Percentiles rank a stretch among this genome's conserved stretches.
phyloP scores from a whole-genome alignment of 1,140 invertebrate species.

The Saccostrea cuccullata region DNA sequence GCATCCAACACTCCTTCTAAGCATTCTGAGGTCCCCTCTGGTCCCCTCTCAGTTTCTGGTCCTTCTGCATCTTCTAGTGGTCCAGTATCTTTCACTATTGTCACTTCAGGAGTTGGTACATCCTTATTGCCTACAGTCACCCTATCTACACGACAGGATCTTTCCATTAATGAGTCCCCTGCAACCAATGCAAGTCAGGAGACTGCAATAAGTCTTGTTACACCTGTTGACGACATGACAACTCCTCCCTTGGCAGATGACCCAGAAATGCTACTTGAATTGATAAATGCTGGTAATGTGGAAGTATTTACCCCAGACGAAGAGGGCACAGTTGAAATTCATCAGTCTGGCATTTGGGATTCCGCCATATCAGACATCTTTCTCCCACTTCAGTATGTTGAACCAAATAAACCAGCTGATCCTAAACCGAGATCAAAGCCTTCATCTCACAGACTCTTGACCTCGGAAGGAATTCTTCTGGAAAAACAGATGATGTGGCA shows the following conservation, averaged over 20 bases:
- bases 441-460: no score
- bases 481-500: no score
- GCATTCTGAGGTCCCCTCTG: not conserved
- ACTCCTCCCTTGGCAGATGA: slow-evolving; percentile 18
- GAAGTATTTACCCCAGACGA: not conserved
- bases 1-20: not conserved
- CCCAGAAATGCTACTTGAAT: slow-evolving; percentile 14
- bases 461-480: no score
- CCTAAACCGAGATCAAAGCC: no score
- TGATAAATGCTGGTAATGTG: not conserved
- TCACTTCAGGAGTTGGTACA: not conserved
- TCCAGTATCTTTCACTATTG: not conserved
- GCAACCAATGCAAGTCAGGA: not conserved
- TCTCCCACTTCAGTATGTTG: not conserved
- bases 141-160: not conserved
- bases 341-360: not conserved
- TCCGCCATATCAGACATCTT: slow-evolving; percentile 13
- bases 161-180: no score
- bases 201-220: not conserved
- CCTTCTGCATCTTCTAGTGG: not conserved
- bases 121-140: not conserved
- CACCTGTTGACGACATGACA: not conserved
- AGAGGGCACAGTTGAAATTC: not conserved
- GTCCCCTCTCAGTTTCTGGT: not conserved
- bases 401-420: not conserved